Conservation (phyloP, 2,797 vertebrate species). For the Urocyon cinereoargenteus region DNA sequence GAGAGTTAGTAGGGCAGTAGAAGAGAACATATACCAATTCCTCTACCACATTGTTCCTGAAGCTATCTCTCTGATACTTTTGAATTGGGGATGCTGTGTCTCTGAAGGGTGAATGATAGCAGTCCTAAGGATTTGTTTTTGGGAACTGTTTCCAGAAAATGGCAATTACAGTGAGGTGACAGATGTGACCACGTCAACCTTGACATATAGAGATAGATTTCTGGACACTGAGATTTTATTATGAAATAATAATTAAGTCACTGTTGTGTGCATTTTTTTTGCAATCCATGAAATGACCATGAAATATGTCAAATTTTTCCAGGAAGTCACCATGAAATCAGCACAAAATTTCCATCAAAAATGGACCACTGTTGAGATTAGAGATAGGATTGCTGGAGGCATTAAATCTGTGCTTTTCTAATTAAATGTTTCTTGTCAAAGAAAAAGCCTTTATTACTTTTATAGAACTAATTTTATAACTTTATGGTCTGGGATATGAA, state of each 20-base stretch:
- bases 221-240: slow-evolving; percentile 81
- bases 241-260: slow-evolving; percentile 83
- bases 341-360: slow-evolving; percentile 80
- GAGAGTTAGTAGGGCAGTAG: neutral
- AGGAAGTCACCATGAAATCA: slow-evolving; percentile 83
- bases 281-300: slow-evolving; percentile 66
- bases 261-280: slow-evolving; percentile 64
- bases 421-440: slow-evolving; percentile 74
- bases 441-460: slow-evolving; percentile 53
- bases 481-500: neutral
- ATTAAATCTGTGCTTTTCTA: slow-evolving; percentile 57
- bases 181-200: slow-evolving; percentile 48
- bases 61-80: neutral
- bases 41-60: neutral
- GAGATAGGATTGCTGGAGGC: slow-evolving; percentile 64
- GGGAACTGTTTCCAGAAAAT: slow-evolving; percentile 68
- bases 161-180: slow-evolving; percentile 38
- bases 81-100: neutral
- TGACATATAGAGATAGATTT: slow-evolving; percentile 64
- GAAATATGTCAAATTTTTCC: slow-evolving; percentile 78
- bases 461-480: slow-evolving; percentile 59
- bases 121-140: neutral
- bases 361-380: slow-evolving; percentile 73
- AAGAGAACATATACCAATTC: neutral
- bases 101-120: slow-evolving; percentile 16